A percentile compares a stretch with the other conserved stretches of the same genome.
Evolutionary conservation across 2,797 vertebrate species (phyloP).

Genomic region (Champsocephalus gunnari): DNA sequence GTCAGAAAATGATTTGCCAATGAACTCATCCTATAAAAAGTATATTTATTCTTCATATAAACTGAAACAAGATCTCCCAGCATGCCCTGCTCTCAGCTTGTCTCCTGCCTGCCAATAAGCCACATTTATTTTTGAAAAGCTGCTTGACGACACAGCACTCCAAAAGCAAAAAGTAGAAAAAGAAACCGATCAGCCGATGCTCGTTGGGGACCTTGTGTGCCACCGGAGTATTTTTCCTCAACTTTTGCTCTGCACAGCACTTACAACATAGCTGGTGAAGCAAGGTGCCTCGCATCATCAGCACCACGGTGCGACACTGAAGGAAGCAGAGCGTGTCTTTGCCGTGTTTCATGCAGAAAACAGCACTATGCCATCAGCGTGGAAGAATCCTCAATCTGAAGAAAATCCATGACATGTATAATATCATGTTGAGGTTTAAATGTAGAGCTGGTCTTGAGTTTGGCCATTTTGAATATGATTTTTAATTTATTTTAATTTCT

Average conservation of each 20-base stretch:
- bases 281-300: slow-evolving; percentile 39
- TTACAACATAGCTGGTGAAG: slow-evolving; percentile 28
- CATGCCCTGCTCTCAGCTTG: slow-evolving; percentile 23
- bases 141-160: slow-evolving; percentile 14
- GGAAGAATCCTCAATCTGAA: slow-evolving; percentile 26
- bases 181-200: not conserved
- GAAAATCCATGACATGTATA: slow-evolving; percentile 11
- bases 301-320: slow-evolving; percentile 19
- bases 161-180: slow-evolving; percentile 26
- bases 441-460: slow-evolving; percentile 65
- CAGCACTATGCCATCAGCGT: not conserved
- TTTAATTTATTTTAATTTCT: slow-evolving; percentile 46
- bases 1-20: slow-evolving; percentile 28
- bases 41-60: not conserved
- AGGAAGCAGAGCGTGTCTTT: slow-evolving; percentile 12
- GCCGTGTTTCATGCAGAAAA: slow-evolving; percentile 26
- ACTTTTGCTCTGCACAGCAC: slow-evolving; percentile 58
- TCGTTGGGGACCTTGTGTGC: not conserved
- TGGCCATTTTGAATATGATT: slow-evolving; percentile 64
- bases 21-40: not conserved
- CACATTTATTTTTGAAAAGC: slow-evolving; percentile 70
- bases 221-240: slow-evolving; percentile 17
- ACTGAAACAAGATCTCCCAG: slow-evolving; percentile 30
- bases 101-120: slow-evolving; percentile 48
- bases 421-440: slow-evolving; percentile 28